Evolutionary conservation across 2,888 invertebrate species (phyloP), one percentile per base, ranked within the genome.

Genomic region (Aleiodes testaceus): DNA sequence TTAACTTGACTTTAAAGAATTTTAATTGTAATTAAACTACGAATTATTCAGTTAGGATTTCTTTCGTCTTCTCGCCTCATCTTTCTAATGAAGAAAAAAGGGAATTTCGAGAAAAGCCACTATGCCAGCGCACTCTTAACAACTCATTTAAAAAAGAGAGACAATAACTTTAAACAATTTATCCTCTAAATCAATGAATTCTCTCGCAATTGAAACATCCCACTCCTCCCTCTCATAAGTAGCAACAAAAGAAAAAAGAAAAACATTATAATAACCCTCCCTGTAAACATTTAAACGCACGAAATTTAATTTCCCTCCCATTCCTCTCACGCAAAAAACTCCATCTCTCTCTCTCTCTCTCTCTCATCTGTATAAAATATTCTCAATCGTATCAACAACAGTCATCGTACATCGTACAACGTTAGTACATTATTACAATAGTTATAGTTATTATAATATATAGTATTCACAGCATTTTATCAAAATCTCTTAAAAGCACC

Each of bases 391-490:
- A 86, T 87, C 85, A 87, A 87, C 86, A 86, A 86, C 86, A 86
- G 84, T 86, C 86, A 87, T 86, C 84, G 85, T 84, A 85, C 84
- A 82, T 85, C 84, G 84, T 85, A 85, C 85, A 86, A 85, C 82
- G 81, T 82, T 82, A 83, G 83, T 86, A 85, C 85, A 85, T 83
- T 84, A 85, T 86, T 86, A 87, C 85, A 85, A 84, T 85, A 85
- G 82, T 80, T 82, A 81, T 84, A 82, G 81, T 85, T 79, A 83
- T 81, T 81, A 80, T 85, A 85, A 85, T 87, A 86, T 85, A 87
- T 63, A 70, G 82, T 87, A 87, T 87, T 87, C 87, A 87, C 86
- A 87, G 87, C 86, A 85, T 87, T 87, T 87, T 87, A 86, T 87
- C 85, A 86, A 87, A 87, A 87, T 86, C 85, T 87, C 84, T 86